Evolutionary conservation across 2,888 invertebrate species (phyloP).

Genomic region (Protodeltote pygarga): DNA sequence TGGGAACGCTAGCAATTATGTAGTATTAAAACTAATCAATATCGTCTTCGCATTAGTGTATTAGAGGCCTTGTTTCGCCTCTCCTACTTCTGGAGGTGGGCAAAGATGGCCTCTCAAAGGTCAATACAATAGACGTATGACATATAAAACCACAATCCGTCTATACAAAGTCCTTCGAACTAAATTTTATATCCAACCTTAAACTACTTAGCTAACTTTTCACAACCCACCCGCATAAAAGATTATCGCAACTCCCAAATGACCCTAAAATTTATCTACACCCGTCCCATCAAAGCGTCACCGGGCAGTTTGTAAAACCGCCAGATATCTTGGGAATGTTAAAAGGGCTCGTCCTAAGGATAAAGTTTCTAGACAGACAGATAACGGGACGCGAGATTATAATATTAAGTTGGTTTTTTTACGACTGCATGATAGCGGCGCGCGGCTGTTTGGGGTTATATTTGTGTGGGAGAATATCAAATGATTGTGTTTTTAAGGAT

Average conservation of each 20-base stretch:
- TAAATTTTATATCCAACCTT: background rate
- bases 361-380: constrained; percentile 22
- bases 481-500: background rate
- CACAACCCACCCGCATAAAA: constrained; percentile 36
- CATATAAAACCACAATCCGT: too few relatives aligned
- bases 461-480: constrained; percentile 1
- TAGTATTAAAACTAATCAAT: too few relatives aligned
- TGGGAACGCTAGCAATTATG: too few relatives aligned
- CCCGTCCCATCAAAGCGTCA: constrained; percentile 27
- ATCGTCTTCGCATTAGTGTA: too few relatives aligned
- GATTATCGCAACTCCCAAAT: constrained; percentile 21
- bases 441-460: background rate
- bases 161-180: too few relatives aligned
- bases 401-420: constrained; percentile 32
- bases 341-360: constrained; percentile 28
- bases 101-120: too few relatives aligned
- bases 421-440: constrained; percentile 18
- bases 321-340: constrained; percentile 38
- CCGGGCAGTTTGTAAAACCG: constrained; percentile 37
- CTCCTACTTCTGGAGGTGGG: too few relatives aligned
- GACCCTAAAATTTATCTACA: constrained; percentile 38
- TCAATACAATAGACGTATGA: too few relatives aligned
- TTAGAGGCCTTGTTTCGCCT: too few relatives aligned
- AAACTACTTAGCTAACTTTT: constrained; percentile 24
- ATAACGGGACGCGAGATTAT: constrained; percentile 31